A percentile compares a stretch with the other conserved stretches of the same genome.
Conservation (phyloP, 2,113 vertebrate species). For the Bubo bubo region DNA sequence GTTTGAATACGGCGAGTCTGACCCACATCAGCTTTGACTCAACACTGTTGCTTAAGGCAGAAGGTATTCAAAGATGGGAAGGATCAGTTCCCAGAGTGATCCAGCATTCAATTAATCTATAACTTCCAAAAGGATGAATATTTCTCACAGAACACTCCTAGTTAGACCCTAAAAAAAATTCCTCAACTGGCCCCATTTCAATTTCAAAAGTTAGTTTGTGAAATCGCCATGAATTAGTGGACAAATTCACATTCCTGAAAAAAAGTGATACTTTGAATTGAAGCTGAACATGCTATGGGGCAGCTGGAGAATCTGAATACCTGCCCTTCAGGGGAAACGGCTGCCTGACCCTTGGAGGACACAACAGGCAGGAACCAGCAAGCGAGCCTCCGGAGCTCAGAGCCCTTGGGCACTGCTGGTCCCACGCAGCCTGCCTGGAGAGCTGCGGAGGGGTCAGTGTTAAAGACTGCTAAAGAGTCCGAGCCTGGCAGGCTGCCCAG, state of each 20-base stretch:
- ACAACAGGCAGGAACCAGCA: background rate
- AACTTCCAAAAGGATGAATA: background rate
- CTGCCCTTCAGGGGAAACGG: background rate
- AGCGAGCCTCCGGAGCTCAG: background rate
- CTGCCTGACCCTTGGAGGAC: background rate
- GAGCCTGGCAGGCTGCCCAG: background rate
- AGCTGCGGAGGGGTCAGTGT: background rate
- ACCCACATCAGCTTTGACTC: background rate
- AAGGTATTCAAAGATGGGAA: background rate
- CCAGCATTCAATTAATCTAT: background rate
- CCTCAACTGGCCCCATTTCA: background rate
- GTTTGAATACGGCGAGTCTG: background rate
- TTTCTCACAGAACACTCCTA: slow-evolving; percentile 14
- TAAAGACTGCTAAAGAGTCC: background rate
- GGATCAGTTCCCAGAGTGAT: background rate
- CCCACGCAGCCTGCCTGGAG: background rate
- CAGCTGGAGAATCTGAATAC: slow-evolving; percentile 12
- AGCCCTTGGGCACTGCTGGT: background rate
- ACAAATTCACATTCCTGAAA: background rate
- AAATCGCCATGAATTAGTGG: background rate
- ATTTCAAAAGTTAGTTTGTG: background rate
- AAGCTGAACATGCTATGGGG: background rate
- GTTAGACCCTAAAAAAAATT: background rate
- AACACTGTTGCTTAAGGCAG: background rate
- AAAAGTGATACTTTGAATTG: background rate